phyloP scores from a whole-genome alignment of 2,888 invertebrate genomes.

The Eudemis profundana region DNA sequence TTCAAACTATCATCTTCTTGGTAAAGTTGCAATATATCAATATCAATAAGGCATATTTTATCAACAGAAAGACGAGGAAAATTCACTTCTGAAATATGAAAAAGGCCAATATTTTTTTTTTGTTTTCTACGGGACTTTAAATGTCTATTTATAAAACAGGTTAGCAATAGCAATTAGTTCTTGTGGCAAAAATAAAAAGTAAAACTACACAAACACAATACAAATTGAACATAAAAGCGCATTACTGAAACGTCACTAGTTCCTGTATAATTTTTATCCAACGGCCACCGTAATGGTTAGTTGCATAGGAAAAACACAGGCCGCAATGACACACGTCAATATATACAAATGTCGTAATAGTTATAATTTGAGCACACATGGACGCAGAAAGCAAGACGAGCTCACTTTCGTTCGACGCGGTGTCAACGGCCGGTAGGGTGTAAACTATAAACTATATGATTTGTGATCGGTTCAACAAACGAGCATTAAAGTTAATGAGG shows the following conservation, averaged over 20 bases:
- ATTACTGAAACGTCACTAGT: slow-evolving; percentile 10
- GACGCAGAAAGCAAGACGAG: slow-evolving; percentile 79
- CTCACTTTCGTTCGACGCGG: slow-evolving; percentile 70
- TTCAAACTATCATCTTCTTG: too few species aligned
- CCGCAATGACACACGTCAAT: slow-evolving; percentile 44
- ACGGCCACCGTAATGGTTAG: slow-evolving; percentile 20
- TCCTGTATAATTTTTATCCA: slow-evolving; percentile 39
- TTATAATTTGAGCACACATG: slow-evolving; percentile 60
- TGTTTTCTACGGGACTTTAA: too few species aligned
- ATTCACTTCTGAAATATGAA: too few species aligned
- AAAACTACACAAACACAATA: neutral
- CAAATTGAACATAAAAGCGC: neutral
- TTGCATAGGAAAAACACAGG: slow-evolving; percentile 15
- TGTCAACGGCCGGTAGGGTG: slow-evolving; percentile 59
- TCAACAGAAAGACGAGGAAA: too few species aligned
- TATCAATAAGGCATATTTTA: too few species aligned
- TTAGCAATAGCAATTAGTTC: too few species aligned
- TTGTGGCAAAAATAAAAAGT: too few species aligned
- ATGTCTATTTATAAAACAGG: too few species aligned
- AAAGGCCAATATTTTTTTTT: too few species aligned
- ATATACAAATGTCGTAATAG: slow-evolving; percentile 54
- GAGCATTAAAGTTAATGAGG: neutral
- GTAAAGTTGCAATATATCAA: too few species aligned
- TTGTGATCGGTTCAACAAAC: neutral
- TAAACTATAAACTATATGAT: slow-evolving; percentile 4